Base-by-base conservation (phyloP, 2,888 invertebrate species). In the Agriopis leucophaearia region DNA sequence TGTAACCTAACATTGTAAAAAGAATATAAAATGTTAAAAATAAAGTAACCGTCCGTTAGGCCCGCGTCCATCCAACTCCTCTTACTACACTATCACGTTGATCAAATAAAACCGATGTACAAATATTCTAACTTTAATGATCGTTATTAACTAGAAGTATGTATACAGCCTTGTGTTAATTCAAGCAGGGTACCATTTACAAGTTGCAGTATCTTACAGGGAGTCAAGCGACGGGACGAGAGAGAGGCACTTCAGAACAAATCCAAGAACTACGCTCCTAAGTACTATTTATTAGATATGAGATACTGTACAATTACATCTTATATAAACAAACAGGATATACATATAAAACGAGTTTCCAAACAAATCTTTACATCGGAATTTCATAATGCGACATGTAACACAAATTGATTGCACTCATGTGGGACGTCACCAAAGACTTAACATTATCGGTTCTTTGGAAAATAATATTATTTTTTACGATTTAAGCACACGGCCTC, bases 221-320 rank as follows among this genome's bases (percentile, higher is more conserved):
- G 84, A 81, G 83, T 88, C 54, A 56, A 88, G 87, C 88, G 80
- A 87, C 75, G 84, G 88, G 88, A 89, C 83, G 84, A 84, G 86
- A 86, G 85, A 86, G 88, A 93, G 93, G 93, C 92, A 93, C 93
- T 93, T 93, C 79, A 89, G 85, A 91, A 91, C 87, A 88, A 82
- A 89, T 81, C 79, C 82, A 81, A 81, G 77, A 83, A 81, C 80
- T 80, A 83, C 72, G 74, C 76, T 69, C 81, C 82, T 88, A 89
- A 81, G 82, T 85, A 86, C 81, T 85, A 88, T 84, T n/a, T 66
- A 63, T 69, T 78, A 82, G 57, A 67, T 45, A 82, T 75, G 74
- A 74, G 71, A 79, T 70, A 79, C 79, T 76, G 87, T 88, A 89
- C 90, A 89, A 74, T 75, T 78, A 81, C 81, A 79, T 74, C 71